Base-by-base conservation (phyloP, 1,140 invertebrate genomes). In the Zaprionus nigranus region DNA sequence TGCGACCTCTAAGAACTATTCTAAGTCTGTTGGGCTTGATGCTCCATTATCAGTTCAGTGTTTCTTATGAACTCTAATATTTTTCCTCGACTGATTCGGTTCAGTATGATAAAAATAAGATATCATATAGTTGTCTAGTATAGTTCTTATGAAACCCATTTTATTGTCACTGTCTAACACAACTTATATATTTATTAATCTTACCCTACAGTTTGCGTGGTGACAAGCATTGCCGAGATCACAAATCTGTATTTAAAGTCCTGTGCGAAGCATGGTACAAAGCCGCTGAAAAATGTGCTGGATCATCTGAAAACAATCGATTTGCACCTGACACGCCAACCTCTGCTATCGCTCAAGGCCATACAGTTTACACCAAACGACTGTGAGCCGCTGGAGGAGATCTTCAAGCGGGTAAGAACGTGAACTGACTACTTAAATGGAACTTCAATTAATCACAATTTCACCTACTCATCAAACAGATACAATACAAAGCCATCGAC, bases 321-420 rank as follows among this genome's bases (percentile, higher is more conserved):
- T 64, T 63, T 92, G 40, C 79, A 81, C 26, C 82, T 93, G 64
- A 74, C 88, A 28, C 90, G 95, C 34, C 93, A 93, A 53, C 93
- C 94, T 36, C 91, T 93, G 70, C 88, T 95, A 38, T 93, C 93
- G 73, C 93, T 96, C 15, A 94, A 94, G 82, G 93, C 93, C 30
- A 92, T 93, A 51, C 75, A 91, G 69, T 92, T 97, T 62, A 93
- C 94, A 77, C 91, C 94, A 64, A 93, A 94, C 59, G 94, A 95
- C 74, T 96, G 95, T 90, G 96, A 97, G 93, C 94, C 95, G 58
- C 88, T 97, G 49, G 96, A 97, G 92, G 96, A 97, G 92, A 94
- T 97, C 79, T 94, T 97, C 34, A 96, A 96, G 92, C 93, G 96
- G 91, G 93, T 97, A 40, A 43, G 57, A 24, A n/a, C n/a, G 26